Evolutionary conservation across 1,140 invertebrate genomes (phyloP), one percentile per base, ranked within the genome.

Genomic region (Sitodiplosis mosellana): DNA sequence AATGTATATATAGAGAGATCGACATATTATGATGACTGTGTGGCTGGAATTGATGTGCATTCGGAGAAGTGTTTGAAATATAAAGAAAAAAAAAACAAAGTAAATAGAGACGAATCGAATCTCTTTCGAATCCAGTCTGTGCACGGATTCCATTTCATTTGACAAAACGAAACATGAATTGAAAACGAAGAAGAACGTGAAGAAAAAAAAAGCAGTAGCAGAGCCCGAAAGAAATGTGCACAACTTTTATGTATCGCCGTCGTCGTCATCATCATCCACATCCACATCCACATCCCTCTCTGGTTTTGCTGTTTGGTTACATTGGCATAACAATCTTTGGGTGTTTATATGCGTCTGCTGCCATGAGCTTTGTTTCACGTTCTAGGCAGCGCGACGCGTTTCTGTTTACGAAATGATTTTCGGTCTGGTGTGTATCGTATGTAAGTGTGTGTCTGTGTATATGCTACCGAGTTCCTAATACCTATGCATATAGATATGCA

Each of bases 1-100:
- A 27, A 27, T 5, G 3, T 5, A 27, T 27, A 27, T 27, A 27
- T n/a, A n/a, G n/a, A n/a, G n/a, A n/a, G n/a, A n/a, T 27, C 27
- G 27, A 27, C 27, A 27, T 10, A 27, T 27, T 27, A 27, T 10
- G 10, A 27, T 27, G 27, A 27, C 27, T 27, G 27, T 27, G 10
- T 27, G 27, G 27, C 27, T 27, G 27, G 27, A 27, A 27, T 27
- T 27, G 10, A 5, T 3, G 27, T 27, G 27, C 27, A 27, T 27
- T 27, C 27, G 27, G 27, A 5, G 10, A 3, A 27, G 4, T 27
- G 27, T 27, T 27, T 27, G 10, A 44, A 44, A 8, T 14, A 33
- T 38, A 48, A 27, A 45, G 42, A 50, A 33, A 33, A 8, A 48
- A 15, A 53, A 49, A 52, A 40, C 40, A 8, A 33, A 45, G 36